Conservation (phyloP, 2,888 invertebrate species). For the Belgica antarctica region DNA sequence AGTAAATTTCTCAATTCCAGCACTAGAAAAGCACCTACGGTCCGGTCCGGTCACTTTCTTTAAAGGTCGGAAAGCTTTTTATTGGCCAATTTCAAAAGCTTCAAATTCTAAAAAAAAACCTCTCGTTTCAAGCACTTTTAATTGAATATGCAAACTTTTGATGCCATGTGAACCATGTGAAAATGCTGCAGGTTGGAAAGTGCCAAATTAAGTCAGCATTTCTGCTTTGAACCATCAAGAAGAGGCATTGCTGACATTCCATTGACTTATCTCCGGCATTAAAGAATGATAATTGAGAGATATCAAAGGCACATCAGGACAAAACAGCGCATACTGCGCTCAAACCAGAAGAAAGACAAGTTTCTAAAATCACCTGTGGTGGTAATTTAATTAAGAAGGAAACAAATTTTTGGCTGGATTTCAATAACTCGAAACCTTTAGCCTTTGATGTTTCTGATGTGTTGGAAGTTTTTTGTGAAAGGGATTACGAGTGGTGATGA, state of each 20-base stretch:
- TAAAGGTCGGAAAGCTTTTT: not conserved
- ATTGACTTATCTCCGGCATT: not conserved
- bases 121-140: not conserved
- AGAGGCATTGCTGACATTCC: not conserved
- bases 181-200: slow-evolving; percentile 33
- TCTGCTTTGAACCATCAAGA: not conserved
- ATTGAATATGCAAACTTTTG: not conserved
- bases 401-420: slow-evolving; percentile 12
- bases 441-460: slow-evolving; percentile 29
- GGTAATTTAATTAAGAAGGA: slow-evolving; percentile 39
- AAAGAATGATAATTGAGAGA: slow-evolving; percentile 17
- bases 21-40: too few relatives aligned
- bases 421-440: not conserved
- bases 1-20: slow-evolving; percentile 29
- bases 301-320: slow-evolving; percentile 17
- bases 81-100: not conserved
- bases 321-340: not conserved
- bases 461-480: slow-evolving; percentile 9
- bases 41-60: not conserved
- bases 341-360: slow-evolving; percentile 14
- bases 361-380: slow-evolving; percentile 20
- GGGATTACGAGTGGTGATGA: not conserved
- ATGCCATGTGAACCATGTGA: too few relatives aligned
- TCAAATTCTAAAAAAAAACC: not conserved
- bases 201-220: slow-evolving; percentile 32